Evolutionary conservation across 2,888 invertebrate genomes (phyloP), one percentile per base, ranked within the genome.

Genomic region (Synanthedon formicaeformis): DNA sequence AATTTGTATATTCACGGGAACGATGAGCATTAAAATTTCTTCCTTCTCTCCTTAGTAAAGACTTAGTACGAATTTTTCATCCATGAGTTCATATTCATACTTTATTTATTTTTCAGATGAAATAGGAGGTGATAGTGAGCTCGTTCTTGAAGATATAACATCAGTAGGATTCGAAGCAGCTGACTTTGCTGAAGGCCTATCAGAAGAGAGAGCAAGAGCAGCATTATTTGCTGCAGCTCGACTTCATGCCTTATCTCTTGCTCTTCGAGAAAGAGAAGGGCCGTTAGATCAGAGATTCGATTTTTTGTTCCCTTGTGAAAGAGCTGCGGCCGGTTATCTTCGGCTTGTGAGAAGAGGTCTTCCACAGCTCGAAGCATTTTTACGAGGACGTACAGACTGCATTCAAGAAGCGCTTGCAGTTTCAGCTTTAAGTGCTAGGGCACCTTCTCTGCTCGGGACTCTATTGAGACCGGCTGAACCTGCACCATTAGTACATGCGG

Each of bases 321-420:
- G 92, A 66, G 94, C 94, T 0, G 93, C 94, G 0, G 93, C 94
- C 60, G 94, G 94, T 4, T 94, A 94, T 67, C 92, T 94, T 58
- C 92, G 94, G 55, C 84, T 94, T 27, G 92, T 94, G 3, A 91
- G 94, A 66, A 88, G 94, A 55, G 94, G 94, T 1, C 78, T 94
- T 16, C 94, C 94, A 0, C 94, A 94, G 67, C 84, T 94, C 23
- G 91, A 92, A 57, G 89, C 90, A 54, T 94, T 94, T 69, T 77
- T 94, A 50, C 90, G 92, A 61, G 89, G 90, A 50, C 88, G 91
- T 51, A 88, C 90, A 0, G 93, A 93, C 27, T 87, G 92, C 56
- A 89, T 89, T 49, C 87, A 89, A 49, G 91, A 88, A 66, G 83
- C 86, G 10, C 89, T 90, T 27, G 90, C 92, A 1, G 87, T 94